These are phyloP conservation scores for Platichthys flesus DNA, from an alignment of 2,113 vertebrate genomes.

Conservation along the genomic window DNA sequence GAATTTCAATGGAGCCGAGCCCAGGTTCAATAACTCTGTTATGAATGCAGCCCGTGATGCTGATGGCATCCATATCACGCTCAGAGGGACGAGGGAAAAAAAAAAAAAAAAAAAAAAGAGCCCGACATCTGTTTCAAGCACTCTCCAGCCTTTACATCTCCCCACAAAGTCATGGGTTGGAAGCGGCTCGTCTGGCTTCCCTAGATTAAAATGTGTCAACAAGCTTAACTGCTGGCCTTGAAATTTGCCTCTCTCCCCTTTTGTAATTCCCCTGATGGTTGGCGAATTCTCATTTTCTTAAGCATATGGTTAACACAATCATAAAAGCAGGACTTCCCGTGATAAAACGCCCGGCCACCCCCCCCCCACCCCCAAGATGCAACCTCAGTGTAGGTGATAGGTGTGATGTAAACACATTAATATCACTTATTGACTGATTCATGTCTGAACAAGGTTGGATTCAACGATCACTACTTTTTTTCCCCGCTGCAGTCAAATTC, in stretches of 20 bases:
- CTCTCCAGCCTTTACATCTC: slow-evolving; percentile 77
- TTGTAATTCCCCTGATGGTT: slow-evolving; percentile 68
- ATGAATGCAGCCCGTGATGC: slow-evolving; percentile 72
- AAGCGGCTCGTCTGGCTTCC: slow-evolving; percentile 73
- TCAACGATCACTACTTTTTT: no score
- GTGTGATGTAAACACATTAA: slow-evolving; percentile 24
- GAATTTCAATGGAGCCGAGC: slow-evolving; percentile 74
- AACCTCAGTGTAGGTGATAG: background rate
- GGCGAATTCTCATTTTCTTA: slow-evolving; percentile 72
- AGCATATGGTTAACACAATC: slow-evolving; percentile 66
- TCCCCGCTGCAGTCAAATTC: background rate
- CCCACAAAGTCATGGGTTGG: slow-evolving; percentile 72
- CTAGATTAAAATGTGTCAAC: slow-evolving; percentile 80
- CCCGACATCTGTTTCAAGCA: slow-evolving; percentile 79
- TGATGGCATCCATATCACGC: slow-evolving; percentile 75
- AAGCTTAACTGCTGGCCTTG: slow-evolving; percentile 77
- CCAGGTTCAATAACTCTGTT: slow-evolving; percentile 72
- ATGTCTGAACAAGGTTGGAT: background rate
- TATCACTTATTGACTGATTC: background rate
- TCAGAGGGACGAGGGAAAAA: slow-evolving; percentile 52
- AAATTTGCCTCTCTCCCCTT: slow-evolving; percentile 69
- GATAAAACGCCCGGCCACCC: slow-evolving; percentile 28
- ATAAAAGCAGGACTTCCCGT: slow-evolving; percentile 48
- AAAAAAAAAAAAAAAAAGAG: slow-evolving; percentile 14
- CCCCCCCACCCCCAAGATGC: background rate